Evolutionary conservation across 2,888 invertebrate species (phyloP), one percentile per base, ranked within the genome.

Genomic region (Polydrusus tereticollis): DNA sequence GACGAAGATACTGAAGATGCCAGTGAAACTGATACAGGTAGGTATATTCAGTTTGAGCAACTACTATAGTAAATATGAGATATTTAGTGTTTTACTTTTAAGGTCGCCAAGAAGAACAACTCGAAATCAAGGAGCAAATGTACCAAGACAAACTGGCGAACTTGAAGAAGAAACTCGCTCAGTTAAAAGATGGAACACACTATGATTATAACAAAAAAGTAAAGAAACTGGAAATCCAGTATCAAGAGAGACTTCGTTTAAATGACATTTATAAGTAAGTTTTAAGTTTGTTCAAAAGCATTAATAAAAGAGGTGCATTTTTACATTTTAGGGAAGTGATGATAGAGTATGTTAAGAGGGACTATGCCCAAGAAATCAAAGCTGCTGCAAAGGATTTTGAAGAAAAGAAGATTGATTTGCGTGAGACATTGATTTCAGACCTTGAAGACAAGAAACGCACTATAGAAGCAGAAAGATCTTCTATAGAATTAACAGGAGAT

Each of bases 1-100:
- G 89, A 90, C 85, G 88, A 89, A 88, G 97, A 97, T 84, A 98
- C 98, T 0, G 98, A 97, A 86, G 98, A 98, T 87, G 97, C 97
- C 0, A 97, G 97, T 85, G 98, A 98, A 86, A 95, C 96, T n/a
- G 97, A 97, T 79, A 91, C 93, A 86, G 92, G 94, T 43, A 63
- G 43, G n/a, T 41, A 41, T 41, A 5, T 41, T 1, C 1, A 41
- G 4, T n/a, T 41, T 5, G 41, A n/a, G n/a, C n/a, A 14, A n/a
- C 1, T 41, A 12, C 5, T 5, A 10, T 5, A n/a, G 38, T 38
- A 38, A 3, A n/a, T n/a, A 38, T n/a, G 12, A 38, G 4, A 4
- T 21, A 12, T 50, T 7, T n/a, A 10, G 3, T 23, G 21, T 6
- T 45, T 63, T 69, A 1, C 57, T 33, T 60, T 73, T 14, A 36